These are phyloP conservation scores for Coreoperca whiteheadi DNA, from an alignment of 2,113 vertebrate species.

Conservation along the genomic window DNA sequence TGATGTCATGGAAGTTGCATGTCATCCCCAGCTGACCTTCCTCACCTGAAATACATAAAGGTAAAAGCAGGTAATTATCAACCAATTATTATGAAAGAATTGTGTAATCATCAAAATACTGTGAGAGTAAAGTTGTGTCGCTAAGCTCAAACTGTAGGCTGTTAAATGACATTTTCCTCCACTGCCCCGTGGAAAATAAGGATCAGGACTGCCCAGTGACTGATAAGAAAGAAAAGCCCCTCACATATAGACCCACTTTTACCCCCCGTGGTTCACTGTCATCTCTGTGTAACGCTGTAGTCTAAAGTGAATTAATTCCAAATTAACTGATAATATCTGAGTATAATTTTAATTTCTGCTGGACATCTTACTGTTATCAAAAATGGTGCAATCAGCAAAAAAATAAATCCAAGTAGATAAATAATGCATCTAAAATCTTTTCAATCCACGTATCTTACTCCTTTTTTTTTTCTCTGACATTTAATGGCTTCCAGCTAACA, in stretches of 20 bases:
- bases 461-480: constrained; percentile 3
- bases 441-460: not conserved
- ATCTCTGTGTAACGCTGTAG: constrained; percentile 27
- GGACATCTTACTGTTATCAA: not conserved
- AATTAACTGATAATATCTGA: constrained; percentile 57
- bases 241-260: constrained; percentile 11
- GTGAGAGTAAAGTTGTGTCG: constrained; percentile 24
- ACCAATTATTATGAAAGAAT: not conserved
- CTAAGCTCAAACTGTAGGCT: constrained; percentile 38
- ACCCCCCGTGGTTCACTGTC: constrained; percentile 53
- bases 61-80: not conserved
- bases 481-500: constrained; percentile 12
- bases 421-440: constrained; percentile 15
- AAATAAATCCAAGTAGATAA: not conserved
- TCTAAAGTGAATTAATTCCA: constrained; percentile 49
- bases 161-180: constrained; percentile 54
- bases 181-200: constrained; percentile 70
- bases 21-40: not conserved
- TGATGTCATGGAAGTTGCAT: not conserved
- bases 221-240: constrained; percentile 75
- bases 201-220: constrained; percentile 74
- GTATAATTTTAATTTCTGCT: constrained; percentile 17
- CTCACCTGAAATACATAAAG: not conserved
- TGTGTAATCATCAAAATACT: constrained; percentile 20
- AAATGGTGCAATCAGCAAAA: constrained; percentile 11